phyloP scores from a whole-genome alignment of 2,797 vertebrate species.

The Bufotes viridis region DNA sequence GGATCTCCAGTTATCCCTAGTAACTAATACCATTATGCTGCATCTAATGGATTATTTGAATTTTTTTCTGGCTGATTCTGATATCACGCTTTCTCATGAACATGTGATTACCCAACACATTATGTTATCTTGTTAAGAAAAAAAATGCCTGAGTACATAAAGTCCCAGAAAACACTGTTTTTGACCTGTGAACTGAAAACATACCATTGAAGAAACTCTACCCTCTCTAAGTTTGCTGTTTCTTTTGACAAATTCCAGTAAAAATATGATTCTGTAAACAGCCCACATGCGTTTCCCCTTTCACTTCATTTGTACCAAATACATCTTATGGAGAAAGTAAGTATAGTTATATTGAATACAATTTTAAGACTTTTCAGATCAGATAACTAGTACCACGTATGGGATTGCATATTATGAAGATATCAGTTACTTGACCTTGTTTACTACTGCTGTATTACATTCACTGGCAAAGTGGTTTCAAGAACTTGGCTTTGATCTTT shows the following conservation, averaged over 20 bases:
- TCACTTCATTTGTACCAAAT: neutral
- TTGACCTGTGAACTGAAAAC: conserved; percentile 43
- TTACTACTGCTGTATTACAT: neutral
- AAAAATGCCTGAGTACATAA: conserved; percentile 22
- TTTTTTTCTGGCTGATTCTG: neutral
- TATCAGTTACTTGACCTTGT: neutral
- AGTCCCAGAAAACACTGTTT: conserved; percentile 9
- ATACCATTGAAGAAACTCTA: conserved; percentile 29
- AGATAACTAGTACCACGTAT: neutral
- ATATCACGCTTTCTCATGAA: neutral
- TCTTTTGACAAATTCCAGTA: conserved; percentile 33
- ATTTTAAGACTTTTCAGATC: neutral
- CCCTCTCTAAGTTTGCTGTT: neutral
- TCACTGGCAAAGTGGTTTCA: neutral
- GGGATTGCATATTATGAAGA: neutral
- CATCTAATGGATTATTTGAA: neutral
- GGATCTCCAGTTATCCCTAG: neutral
- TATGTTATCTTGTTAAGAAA: conserved; percentile 17
- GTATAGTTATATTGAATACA: neutral
- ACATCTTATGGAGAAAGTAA: neutral
- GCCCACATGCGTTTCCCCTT: neutral
- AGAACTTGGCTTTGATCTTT: neutral
- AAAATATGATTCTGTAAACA: conserved; percentile 23
- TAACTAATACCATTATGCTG: neutral
- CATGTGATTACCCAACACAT: neutral